phyloP scores from a whole-genome alignment of 2,113 vertebrate genomes.

The Crotalus horridus region DNA sequence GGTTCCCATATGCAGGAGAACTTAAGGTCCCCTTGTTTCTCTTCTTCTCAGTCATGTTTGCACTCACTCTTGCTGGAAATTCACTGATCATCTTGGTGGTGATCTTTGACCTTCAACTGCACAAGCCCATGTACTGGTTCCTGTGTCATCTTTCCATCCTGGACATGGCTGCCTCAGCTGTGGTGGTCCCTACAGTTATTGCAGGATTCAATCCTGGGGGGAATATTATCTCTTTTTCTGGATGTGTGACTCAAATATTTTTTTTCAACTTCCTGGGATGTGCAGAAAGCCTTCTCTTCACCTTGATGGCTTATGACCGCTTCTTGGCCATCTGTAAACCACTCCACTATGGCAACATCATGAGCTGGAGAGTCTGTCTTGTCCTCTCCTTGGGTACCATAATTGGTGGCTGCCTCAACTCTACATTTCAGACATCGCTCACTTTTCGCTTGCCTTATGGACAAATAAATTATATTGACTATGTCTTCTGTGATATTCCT shows the following conservation, averaged over 20 bases:
- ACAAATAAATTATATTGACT: constrained; percentile 47
- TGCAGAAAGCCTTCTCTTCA: constrained; percentile 63
- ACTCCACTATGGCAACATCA: constrained; percentile 54
- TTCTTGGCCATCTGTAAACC: constrained; percentile 66
- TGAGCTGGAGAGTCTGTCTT: constrained; percentile 49
- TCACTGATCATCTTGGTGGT: constrained; percentile 57
- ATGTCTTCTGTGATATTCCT: constrained; percentile 65
- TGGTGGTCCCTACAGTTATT: constrained; percentile 61
- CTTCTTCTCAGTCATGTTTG: constrained; percentile 47
- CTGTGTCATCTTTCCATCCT: constrained; percentile 61
- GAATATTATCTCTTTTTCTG: constrained; percentile 52
- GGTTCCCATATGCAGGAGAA: constrained; percentile 42
- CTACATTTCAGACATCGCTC: constrained; percentile 60
- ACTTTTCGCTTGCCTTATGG: constrained; percentile 59
- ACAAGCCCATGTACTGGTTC: constrained; percentile 63
- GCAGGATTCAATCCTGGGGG: constrained; percentile 51
- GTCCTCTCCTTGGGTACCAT: constrained; percentile 55
- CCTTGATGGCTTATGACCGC: constrained; percentile 61
- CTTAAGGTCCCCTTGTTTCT: constrained; percentile 35
- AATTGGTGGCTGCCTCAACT: constrained; percentile 57
- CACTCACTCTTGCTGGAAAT: constrained; percentile 54
- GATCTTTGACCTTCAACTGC: constrained; percentile 44
- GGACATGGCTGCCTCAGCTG: constrained; percentile 61
- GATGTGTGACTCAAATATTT: constrained; percentile 57
- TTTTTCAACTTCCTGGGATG: constrained; percentile 65